Evolutionary conservation across 2,888 invertebrate genomes (phyloP), one percentile per base, ranked within the genome.

Genomic region (Aquatica leii): DNA sequence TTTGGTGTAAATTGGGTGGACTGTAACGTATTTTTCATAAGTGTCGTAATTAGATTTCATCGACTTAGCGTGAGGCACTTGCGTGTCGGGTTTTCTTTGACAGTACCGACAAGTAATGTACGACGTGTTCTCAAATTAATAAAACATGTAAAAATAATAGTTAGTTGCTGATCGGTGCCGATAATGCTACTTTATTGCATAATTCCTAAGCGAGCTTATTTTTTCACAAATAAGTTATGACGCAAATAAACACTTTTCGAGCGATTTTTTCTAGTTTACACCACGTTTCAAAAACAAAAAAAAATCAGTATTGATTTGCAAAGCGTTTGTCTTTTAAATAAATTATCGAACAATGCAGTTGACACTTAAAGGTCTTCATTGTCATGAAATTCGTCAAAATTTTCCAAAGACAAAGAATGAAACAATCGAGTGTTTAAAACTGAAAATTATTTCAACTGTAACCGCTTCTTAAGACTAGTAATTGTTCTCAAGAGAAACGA

Each of bases 21-120:
- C 43, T 48, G 52, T 58, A 52, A 52, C 48, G 54, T 55, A 55
- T 68, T 60, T 68, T 68, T 65, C 68, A 62, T 66, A 67, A 69
- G 66, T 66, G 66, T 57, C 35, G 69, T 74, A 71, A 74, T 74
- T 70, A 72, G 68, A 71, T 73, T 71, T 74, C 74, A 68, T 70
- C 69, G 57, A 59, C 66, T 60, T 69, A 65, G 66, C 63, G 67
- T 67, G 68, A 66, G 67, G 53, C 51, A 62, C 65, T 68, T 71
- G 64, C 72, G 70, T 72, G 72, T 70, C 62, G 55, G 53, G 55
- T 35, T 62, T 60, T 66, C 68, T 69, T 69, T 71, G 71, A 72
- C 69, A 70, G 70, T 71, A 69, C 69, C 66, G 69, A 63, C 67
- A 68, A 72, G 58, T 60, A 66, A 66, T 53, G 60, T 65, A 59